Evolutionary conservation across 2,113 vertebrate genomes (phyloP).

Genomic region (Alexandromys fortis): DNA sequence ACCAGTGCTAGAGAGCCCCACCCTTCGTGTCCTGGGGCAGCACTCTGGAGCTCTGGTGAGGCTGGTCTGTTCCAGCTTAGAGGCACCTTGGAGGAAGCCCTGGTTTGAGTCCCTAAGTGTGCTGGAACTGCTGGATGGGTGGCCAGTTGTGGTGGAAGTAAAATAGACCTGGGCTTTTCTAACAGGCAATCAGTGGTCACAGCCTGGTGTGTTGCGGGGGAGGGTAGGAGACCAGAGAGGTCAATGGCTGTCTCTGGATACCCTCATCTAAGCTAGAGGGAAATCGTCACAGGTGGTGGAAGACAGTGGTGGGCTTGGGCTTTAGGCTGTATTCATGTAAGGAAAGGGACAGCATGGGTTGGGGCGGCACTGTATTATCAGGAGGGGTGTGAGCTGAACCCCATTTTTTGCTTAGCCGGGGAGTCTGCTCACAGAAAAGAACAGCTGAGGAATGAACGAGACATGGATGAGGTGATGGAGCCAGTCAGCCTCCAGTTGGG

Average conservation of each 20-base stretch:
- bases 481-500: conserved; percentile 58
- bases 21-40: background rate
- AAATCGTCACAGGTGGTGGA: conserved; percentile 6
- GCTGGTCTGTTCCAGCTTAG: background rate
- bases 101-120: background rate
- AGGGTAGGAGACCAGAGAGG: conserved; percentile 23
- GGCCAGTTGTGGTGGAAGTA: background rate
- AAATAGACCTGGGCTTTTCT: conserved; percentile 14
- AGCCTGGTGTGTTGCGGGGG: background rate
- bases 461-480: conserved; percentile 75
- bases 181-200: conserved; percentile 75
- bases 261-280: conserved; percentile 60
- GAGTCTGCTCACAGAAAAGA: conserved; percentile 48
- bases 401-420: conserved; percentile 3
- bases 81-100: background rate
- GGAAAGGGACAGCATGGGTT: background rate
- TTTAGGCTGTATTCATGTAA: conserved; percentile 59
- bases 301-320: conserved; percentile 19
- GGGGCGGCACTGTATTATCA: background rate
- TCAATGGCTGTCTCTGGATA: background rate
- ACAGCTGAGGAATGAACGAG: conserved; percentile 46
- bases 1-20: background rate
- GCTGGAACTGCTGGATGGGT: background rate
- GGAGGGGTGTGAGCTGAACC: background rate
- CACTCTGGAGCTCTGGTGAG: fast-evolving